Base-by-base conservation (phyloP, 2,888 invertebrate species). In the Amorpha juglandis region DNA sequence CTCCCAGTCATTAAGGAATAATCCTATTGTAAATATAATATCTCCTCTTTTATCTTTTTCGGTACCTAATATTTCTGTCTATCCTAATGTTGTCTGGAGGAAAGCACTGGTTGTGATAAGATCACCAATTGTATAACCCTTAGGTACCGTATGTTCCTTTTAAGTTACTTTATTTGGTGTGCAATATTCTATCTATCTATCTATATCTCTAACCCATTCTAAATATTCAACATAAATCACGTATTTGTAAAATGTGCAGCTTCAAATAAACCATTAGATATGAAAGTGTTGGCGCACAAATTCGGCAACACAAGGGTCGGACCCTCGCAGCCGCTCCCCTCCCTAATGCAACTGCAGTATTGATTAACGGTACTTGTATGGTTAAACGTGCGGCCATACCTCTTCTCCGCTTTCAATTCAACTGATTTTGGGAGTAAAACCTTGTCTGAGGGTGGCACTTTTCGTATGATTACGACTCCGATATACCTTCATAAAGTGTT, bases 321-420 rank as follows among this genome's bases (percentile, higher is more conserved):
- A 81, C 86, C 86, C 81, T 80, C 77, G 70, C 67, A 55, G 8
- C 70, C 63, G 55, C 73, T 81, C 84, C 88, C 87, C 86, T 80
- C 81, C 80, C 82, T 78, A 78, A 76, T 86, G 83, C 86, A 84
- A 85, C 78, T 91, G 90, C 91, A 91, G 88, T 92, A 91, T 92
- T 88, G 92, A 92, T 92, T 87, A 86, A 85, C 80, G 73, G 71
- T 76, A 81, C 79, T 81, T 76, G 78, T 81, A 75, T 75, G 71
- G 75, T n/a, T 53, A 52, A 19, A 58, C 42, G 58, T 53, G 53
- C 14, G 19, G 12, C 42, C 4, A 42, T 42, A 12, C 16, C 58
- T 16, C 6, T 19, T 42, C 38, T 19, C 58, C 11, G 12, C 21
- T 42, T 11, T 4, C 55, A 19, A 58, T 58, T 42, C 6, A 42